Base-by-base conservation (phyloP, 2,888 invertebrate genomes). In the Rambutsinella grinnellia region DNA sequence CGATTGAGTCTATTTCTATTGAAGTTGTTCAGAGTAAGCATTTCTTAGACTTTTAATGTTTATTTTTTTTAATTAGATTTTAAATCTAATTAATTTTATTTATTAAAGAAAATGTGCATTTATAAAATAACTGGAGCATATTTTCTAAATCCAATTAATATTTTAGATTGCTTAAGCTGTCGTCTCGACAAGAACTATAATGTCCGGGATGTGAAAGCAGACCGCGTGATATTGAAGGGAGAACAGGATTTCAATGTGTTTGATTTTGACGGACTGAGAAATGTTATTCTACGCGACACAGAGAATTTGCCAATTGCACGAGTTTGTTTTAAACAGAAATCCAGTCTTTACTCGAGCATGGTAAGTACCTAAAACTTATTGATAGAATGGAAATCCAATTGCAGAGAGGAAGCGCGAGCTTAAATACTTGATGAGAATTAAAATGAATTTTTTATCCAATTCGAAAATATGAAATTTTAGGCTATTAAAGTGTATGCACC, bases 241-340 rank as follows among this genome's bases (percentile, higher is more conserved):
- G 58, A 70, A 17, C 78, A 82, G 72, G 78, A 75, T 24, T 67
- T 78, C 21, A 28, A 51, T 26, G 75, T 63, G 19, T 72, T 67
- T 28, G 72, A 27, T 27, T 77, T 72, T 65, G 74, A 68, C 24
- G 56, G 60, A 24, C 49, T 80, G 36, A 76, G 78, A 78, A 81
- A 79, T 78, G 78, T 81, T 54, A 76, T 81, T 19, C 36, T 82
- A 57, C 65, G 79, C 36, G 78, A 78, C 53, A 49, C 26, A 44
- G 70, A 79, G 15, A 66, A 72, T 57, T 10, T 62, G 58, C 76
- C 79, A 51, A 65, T 82, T 70, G 80, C 79, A 68, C 62, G 81
- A 63, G 78, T 79, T 72, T 78, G 80, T 60, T 81, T 80, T 57
- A 81, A 82, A 65, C 79, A 80, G 66, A 82, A 81, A 53, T 65